A percentile compares a stretch with the other conserved stretches of the same genome.
Evolutionary conservation across 2,113 vertebrate genomes (phyloP).

Genomic region (Sclerurus mexicanus): DNA sequence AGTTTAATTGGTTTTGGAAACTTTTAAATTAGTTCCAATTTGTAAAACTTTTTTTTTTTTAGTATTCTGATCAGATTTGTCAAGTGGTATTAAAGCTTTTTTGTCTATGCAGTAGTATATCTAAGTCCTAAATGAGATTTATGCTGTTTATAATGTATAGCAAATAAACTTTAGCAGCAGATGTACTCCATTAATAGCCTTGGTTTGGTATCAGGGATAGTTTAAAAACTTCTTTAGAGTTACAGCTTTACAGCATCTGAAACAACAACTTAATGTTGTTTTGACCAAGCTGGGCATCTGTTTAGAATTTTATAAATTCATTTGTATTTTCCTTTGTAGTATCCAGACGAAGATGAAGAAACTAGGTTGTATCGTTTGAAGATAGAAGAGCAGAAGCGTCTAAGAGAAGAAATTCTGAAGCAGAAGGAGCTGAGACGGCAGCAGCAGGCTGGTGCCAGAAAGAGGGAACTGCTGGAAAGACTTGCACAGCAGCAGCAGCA

Average conservation of each 20-base stretch:
- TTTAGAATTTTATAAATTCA: background rate
- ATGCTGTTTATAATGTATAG: constrained; percentile 29
- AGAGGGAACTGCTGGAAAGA: constrained; percentile 90
- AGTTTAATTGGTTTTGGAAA: constrained; percentile 76
- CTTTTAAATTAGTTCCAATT: constrained; percentile 68
- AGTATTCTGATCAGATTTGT: constrained; percentile 63
- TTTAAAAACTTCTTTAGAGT: background rate
- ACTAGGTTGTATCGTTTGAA: constrained; percentile 91
- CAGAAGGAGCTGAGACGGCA: constrained; percentile 92
- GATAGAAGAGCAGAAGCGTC: constrained; percentile 95
- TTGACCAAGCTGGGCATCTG: background rate
- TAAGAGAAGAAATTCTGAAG: constrained; percentile 91
- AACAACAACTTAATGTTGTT: background rate
- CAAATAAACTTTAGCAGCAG: constrained; percentile 5
- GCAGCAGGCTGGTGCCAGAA: constrained; percentile 92
- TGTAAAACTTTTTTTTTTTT: constrained; percentile 45
- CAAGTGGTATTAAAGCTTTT: constrained; percentile 16
- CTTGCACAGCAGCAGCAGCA: constrained; percentile 79
- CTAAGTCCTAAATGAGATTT: background rate
- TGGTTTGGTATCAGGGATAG: background rate
- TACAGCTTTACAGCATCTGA: background rate
- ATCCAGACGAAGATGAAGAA: constrained; percentile 92
- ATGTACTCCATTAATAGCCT: background rate
- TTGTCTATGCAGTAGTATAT: background rate
- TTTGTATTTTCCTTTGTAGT: constrained; percentile 64